Evolutionary conservation across 2,797 vertebrate species (phyloP), one percentile per base, ranked within the genome.

Genomic region (Diglossa cyanea): DNA sequence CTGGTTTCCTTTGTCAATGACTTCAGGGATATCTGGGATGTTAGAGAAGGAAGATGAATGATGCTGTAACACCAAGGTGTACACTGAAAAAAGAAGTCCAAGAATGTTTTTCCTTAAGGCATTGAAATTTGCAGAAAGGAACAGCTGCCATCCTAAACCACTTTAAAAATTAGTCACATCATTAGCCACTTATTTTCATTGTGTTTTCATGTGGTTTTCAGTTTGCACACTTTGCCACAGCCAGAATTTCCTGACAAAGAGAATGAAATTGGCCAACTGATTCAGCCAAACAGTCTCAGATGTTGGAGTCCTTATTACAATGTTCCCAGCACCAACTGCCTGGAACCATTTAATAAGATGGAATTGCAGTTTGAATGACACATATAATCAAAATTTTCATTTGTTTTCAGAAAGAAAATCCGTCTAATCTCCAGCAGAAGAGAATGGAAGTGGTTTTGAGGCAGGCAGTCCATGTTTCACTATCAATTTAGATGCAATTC

Each of bases 321-420:
- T 40, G 81, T 71, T 84, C 65, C 72, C 73, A 89, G 53, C 66
- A 88, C 45, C 90, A 96, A 95, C 75, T 89, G 91, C 81, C 93
- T 94, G 81, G 74, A 91, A 95, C 84, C 10, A 2, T 84, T 89
- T 95, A 95, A 94, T 93, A 94, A 94, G 86, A 89, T 23, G 82
- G 73, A 94, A 96, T 78, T 95, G 87, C 39, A 12, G 74, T 68
- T 91, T 95, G 94, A 96, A 90, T 94, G 90, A 78, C 90, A 94
- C 51, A 75, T 57, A 89, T 62, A 92, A 96, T 96, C 86, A 96
- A 96, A 77, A 92, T 89, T 93, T 86, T 95, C 94, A 92, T 96
- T 94, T 93, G 70, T 96, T 95, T 94, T 76, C 79, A 21, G 85
- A 77, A 83, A 68, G 80, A 81, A 80, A 93, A 94, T 72, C 91